phyloP scores from a whole-genome alignment of 2,113 vertebrate species.

The Sceloporus tristichus region DNA sequence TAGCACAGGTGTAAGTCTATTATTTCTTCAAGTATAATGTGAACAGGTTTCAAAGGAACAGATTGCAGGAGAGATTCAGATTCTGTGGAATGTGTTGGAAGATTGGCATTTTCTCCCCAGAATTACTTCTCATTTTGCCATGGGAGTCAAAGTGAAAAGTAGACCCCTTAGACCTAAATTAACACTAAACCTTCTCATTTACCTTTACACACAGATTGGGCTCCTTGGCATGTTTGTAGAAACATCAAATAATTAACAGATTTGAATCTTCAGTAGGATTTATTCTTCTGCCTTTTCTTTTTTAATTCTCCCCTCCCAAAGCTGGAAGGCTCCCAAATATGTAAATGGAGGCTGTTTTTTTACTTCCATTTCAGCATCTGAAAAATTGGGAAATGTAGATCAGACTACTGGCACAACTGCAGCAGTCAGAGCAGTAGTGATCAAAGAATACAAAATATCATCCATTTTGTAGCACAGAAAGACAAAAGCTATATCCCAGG shows the following conservation, averaged over 20 bases:
- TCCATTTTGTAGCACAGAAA: background rate
- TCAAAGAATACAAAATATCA: background rate
- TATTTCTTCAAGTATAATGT: constrained; percentile 56
- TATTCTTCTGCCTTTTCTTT: background rate
- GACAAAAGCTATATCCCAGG: no score
- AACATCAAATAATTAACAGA: constrained; percentile 36
- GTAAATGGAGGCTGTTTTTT: constrained; percentile 35
- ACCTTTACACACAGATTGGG: background rate
- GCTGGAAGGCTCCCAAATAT: constrained; percentile 48
- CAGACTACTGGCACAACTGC: constrained; percentile 32
- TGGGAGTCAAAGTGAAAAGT: constrained; percentile 19
- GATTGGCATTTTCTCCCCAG: background rate
- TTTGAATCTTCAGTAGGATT: constrained; percentile 18
- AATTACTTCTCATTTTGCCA: background rate
- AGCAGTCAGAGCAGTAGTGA: constrained; percentile 16
- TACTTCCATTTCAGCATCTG: constrained; percentile 36
- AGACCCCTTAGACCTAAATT: constrained; percentile 34
- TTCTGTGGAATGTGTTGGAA: background rate
- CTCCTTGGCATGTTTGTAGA: constrained; percentile 32
- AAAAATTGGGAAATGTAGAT: constrained; percentile 18
- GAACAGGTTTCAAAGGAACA: constrained; percentile 39
- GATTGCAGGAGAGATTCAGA: background rate
- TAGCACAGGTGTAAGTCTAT: constrained; percentile 44
- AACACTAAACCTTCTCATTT: constrained; percentile 49
- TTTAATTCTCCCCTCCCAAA: background rate